A percentile compares a stretch with the other conserved stretches of the same genome.
Conservation (phyloP, 2,888 invertebrate species). For the Lepeophtheirus nordmannii region DNA sequence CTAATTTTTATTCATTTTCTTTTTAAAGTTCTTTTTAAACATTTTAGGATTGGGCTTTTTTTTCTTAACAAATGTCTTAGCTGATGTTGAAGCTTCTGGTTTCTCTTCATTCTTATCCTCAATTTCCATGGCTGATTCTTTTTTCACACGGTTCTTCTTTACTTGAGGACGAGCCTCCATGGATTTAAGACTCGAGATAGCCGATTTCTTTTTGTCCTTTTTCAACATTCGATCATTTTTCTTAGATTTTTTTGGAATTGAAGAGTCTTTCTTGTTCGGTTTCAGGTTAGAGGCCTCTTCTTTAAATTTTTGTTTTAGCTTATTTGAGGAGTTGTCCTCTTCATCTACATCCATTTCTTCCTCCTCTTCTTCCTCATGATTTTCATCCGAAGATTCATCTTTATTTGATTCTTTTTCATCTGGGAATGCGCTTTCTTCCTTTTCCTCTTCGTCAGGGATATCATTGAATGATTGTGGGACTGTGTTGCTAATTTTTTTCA, state of each 20-base stretch:
- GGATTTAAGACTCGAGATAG: neutral
- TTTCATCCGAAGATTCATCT: neutral
- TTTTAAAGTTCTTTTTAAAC: neutral
- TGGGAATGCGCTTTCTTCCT: neutral
- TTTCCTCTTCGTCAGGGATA: slow-evolving; percentile 11
- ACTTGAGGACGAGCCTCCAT: neutral
- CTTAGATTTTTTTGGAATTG: neutral
- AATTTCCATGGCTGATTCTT: neutral
- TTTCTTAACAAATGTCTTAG: neutral
- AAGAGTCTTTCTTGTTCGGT: neutral
- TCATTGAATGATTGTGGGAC: slow-evolving; percentile 35
- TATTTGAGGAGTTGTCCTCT: neutral
- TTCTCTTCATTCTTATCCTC: neutral
- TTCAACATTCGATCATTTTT: neutral
- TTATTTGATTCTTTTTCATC: neutral
- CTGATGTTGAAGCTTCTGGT: neutral
- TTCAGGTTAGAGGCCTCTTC: neutral
- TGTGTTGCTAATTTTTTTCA: slow-evolving; percentile 84
- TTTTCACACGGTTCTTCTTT: neutral
- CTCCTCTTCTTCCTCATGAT: slow-evolving; percentile 1
- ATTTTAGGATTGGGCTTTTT: neutral
- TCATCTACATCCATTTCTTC: slow-evolving; percentile 1
- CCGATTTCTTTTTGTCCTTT: neutral
- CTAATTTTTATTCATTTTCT: neutral
- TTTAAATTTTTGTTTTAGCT: neutral